Evolutionary conservation across 2,888 invertebrate genomes (phyloP).

Genomic region (Agapostemon virescens): DNA sequence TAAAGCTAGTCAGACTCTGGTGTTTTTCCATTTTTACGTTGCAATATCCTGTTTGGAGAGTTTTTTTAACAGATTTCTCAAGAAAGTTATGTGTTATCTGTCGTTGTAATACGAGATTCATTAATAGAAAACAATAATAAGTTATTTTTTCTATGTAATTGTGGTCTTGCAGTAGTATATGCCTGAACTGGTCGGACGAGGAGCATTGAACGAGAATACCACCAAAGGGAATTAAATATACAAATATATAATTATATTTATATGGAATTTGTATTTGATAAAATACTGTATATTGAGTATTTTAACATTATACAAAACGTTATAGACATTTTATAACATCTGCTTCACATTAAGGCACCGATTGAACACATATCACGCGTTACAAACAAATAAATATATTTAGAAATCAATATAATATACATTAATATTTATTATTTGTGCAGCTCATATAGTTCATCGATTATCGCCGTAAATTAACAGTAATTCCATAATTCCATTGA

Average conservation of each 20-base stretch:
- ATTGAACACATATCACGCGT: constrained; percentile 26
- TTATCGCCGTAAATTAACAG: not conserved
- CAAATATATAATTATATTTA: too few relatives aligned
- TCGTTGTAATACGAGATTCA: not conserved
- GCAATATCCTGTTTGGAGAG: not conserved
- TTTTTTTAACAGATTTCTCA: not conserved
- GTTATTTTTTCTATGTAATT: not conserved
- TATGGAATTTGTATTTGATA: not conserved
- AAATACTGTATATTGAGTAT: constrained; percentile 3
- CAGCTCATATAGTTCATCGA: not conserved
- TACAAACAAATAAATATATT: constrained; percentile 43
- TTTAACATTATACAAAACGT: constrained; percentile 4
- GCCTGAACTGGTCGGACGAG: not conserved
- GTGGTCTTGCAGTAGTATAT: constrained; percentile 17
- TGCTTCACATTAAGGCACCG: constrained; percentile 8
- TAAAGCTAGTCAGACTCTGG: not conserved
- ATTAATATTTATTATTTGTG: not conserved
- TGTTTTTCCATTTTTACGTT: not conserved
- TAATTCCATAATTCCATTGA: not conserved
- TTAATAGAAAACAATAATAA: not conserved
- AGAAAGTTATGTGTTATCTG: not conserved
- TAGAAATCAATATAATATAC: constrained; percentile 21
- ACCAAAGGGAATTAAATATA: not conserved
- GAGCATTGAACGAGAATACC: not conserved
- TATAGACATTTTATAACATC: not conserved